Evolutionary conservation across 2,797 vertebrate species (phyloP), one percentile per base, ranked within the genome.

Genomic region (Micromesistius poutassou): DNA sequence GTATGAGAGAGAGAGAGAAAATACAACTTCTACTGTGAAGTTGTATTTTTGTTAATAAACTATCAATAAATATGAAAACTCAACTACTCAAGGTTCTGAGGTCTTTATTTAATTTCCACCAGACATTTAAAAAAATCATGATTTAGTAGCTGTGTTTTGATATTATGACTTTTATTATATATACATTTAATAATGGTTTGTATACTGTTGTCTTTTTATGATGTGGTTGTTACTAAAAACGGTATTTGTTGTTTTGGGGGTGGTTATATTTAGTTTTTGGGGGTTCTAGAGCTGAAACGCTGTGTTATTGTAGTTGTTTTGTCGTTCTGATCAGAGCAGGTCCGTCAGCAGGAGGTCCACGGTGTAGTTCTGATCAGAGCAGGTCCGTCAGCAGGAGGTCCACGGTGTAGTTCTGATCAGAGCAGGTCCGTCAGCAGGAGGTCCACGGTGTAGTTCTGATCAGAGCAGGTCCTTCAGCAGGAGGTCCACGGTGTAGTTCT

Each of bases 321-420:
- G 25, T 66, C 75, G 36, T 79, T 46, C 13, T 0, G 46, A 19
- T 94, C 83, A 95, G 0, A 97, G 88, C 72, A 99, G 90, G 74
- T 88, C 90, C 73, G 93, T 90, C 71, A 99, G 92, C 85, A 98
- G 96, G 80, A 98, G 94, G 80, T 97, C 95, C 14, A 99, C 95
- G 0, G 97, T n/a, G n/a, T n/a, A n/a, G n/a, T n/a, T n/a, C n/a
- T n/a, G n/a, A n/a, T n/a, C n/a, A n/a, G n/a, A n/a, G n/a, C n/a
- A n/a, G n/a, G n/a, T 88, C 90, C 73, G 93, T 90, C 71, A 99
- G 92, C 85, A 98, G 96, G 80, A 98, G 94, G 80, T 97, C 95
- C 14, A 99, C 95, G 0, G 97, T n/a, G n/a, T n/a, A n/a, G n/a
- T n/a, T n/a, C n/a, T n/a, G n/a, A n/a, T n/a, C n/a, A n/a, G n/a